Conservation (phyloP, 2,797 vertebrate genomes). For the Echiichthys vipera region DNA sequence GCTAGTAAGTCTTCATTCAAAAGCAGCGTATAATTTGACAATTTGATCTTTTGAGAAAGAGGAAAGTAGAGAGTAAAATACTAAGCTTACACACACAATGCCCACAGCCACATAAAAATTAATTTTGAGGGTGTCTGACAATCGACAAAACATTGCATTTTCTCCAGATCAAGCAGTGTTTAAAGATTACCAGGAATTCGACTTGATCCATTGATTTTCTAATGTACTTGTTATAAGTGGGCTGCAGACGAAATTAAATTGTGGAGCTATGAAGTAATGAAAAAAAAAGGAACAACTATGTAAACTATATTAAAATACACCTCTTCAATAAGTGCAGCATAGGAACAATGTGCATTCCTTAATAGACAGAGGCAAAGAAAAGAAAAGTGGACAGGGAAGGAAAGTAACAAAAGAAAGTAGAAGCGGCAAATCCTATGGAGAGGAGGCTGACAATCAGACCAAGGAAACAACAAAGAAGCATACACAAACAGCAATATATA, state of each 20-base stretch:
- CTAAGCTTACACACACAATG: not conserved
- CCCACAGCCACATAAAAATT: not conserved
- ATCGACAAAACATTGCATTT: not conserved
- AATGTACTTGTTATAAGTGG: conserved; percentile 5
- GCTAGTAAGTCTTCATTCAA: not conserved
- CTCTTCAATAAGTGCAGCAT: conserved; percentile 15
- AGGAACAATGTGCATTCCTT: conserved; percentile 14
- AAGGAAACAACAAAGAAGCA: conserved; percentile 42
- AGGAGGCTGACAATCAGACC: conserved; percentile 32
- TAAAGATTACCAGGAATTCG: not conserved
- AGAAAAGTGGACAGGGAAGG: conserved; percentile 13
- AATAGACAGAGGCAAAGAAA: conserved; percentile 18
- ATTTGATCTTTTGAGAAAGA: not conserved
- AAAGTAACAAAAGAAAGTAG: conserved; percentile 35
- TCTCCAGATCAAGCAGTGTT: not conserved
- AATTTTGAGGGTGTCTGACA: conserved; percentile 2
- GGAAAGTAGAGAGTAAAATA: not conserved
- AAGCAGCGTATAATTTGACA: conserved; percentile 1
- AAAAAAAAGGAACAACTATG: conserved; percentile 13
- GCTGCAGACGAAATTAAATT: conserved; percentile 14
- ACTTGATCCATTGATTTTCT: not conserved
- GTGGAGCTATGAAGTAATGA: not conserved
- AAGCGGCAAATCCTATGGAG: conserved; percentile 32
- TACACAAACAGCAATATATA: conserved; percentile 63
- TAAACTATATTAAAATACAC: conserved; percentile 44